Conservation (phyloP, 2,113 vertebrate genomes). For the Mungos mungo region DNA sequence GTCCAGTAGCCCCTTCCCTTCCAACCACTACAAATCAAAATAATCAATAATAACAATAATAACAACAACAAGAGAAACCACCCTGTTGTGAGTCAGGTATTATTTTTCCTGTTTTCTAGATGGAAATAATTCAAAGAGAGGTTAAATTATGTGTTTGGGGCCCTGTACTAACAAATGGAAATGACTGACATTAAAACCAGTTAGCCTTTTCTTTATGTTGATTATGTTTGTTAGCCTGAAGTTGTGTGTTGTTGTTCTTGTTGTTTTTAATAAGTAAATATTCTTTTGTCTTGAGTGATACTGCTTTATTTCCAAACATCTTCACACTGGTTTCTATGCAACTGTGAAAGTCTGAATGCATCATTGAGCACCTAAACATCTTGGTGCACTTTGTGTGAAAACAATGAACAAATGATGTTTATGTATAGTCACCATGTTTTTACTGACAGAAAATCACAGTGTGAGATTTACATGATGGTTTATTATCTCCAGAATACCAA, state of each 20-base stretch:
- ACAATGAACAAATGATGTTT: not conserved
- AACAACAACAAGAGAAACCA: not conserved
- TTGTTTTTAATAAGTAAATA: not conserved
- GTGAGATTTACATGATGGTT: not conserved
- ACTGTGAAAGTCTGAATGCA: not conserved
- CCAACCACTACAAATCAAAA: not conserved
- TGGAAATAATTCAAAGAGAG: not conserved
- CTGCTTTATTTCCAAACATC: not conserved
- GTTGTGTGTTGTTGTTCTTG: not conserved
- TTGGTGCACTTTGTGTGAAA: not conserved
- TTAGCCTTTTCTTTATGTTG: not conserved
- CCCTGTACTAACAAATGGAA: not conserved
- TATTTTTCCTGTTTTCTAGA: not conserved
- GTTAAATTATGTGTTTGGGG: not conserved
- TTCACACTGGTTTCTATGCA: not conserved
- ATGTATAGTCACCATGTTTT: not conserved
- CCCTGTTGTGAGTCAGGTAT: not conserved
- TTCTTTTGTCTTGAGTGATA: not conserved
- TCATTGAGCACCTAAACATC: not conserved
- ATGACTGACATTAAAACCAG: not conserved
- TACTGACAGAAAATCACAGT: not conserved
- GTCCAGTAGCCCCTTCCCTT: not conserved
- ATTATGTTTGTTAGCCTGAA: not conserved
- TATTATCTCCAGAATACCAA: not conserved
- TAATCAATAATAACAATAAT: not conserved